phyloP scores from a whole-genome alignment of 2,888 invertebrate species.

The Drosophila demipolita region DNA sequence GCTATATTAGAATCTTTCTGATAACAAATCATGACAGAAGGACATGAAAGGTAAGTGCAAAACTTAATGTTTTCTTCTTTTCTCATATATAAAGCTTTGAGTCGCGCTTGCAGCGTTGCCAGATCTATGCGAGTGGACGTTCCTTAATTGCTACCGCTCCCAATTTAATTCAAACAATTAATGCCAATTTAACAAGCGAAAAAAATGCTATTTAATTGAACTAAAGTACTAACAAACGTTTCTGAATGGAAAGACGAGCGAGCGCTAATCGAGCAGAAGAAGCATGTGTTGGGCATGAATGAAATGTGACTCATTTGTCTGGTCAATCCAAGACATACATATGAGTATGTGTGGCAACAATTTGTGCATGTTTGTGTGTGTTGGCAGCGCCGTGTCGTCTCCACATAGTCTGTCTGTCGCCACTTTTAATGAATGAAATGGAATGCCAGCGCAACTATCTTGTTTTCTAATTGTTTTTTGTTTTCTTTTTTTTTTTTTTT shows the following conservation, averaged over 20 bases:
- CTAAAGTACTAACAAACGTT: slow-evolving; percentile 31
- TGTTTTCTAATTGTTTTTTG: slow-evolving; percentile 68
- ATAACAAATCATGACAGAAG: slow-evolving; percentile 95
- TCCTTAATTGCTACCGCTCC: slow-evolving; percentile 36
- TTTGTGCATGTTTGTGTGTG: slow-evolving; percentile 16
- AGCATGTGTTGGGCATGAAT: slow-evolving; percentile 46
- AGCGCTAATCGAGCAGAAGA: slow-evolving; percentile 19
- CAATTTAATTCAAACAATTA: slow-evolving; percentile 47
- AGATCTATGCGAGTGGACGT: slow-evolving; percentile 21
- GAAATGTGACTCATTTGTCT: slow-evolving; percentile 61
- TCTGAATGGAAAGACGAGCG: slow-evolving; percentile 51
- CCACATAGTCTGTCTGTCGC: slow-evolving; percentile 73
- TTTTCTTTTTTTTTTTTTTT: slow-evolving; percentile 63
- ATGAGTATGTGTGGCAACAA: background rate
- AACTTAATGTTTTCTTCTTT: background rate
- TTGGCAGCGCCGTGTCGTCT: slow-evolving; percentile 52
- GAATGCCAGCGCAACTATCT: slow-evolving; percentile 62
- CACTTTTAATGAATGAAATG: slow-evolving; percentile 80
- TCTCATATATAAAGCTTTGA: slow-evolving; percentile 4
- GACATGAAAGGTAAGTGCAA: slow-evolving; percentile 93
- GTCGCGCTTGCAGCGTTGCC: slow-evolving; percentile 28
- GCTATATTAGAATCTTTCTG: slow-evolving; percentile 93
- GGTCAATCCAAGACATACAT: slow-evolving; percentile 32
- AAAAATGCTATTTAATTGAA: slow-evolving; percentile 50
- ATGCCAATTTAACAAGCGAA: slow-evolving; percentile 50